Base-by-base conservation (phyloP, 2,113 vertebrate species). In the Pelodiscus sinensis region DNA sequence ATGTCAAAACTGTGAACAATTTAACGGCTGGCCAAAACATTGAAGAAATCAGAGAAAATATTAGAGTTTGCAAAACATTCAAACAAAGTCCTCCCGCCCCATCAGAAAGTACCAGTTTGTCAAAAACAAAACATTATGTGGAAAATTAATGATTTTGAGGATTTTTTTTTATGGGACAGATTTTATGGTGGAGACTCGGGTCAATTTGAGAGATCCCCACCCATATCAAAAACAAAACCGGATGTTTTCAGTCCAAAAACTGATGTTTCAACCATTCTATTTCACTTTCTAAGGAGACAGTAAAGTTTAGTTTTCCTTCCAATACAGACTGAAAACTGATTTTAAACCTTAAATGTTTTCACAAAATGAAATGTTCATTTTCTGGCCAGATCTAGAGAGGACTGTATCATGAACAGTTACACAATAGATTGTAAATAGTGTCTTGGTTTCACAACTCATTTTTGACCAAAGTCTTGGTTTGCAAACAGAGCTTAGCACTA, bases 401-500 rank as follows among this genome's bases (percentile, higher is more conserved):
- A 56, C 5, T 21, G 10, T 0, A 2, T 3, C n/a, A 14, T 2
- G 9, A 89, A 56, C 2, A n/a, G 14, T n/a, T 68, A 68, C 7
- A 14, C 62, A n/a, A 68, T 9, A n/a, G 16, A 68, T 16, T 18
- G 29, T 68, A 31, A n/a, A 16, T 4, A 68, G 29, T 18, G 29
- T 18, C 29, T n/a, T n/a, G 16, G 18, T 68, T 24, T 29, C 10
- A 7, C 22, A 78, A 58, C 19, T 85, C 3, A 6, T 16, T 35
- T 60, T 52, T 3, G 5, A 35, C 12, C 15, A 51, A n/a, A 31
- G 13, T 14, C 55, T 86, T 14, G 31, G n/a, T 15, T 84, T 25
- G 31, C 78, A 90, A 38, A 77, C 21, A 79, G 0, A 91, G 44
- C 9, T 8, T 0, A 0, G 2, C 10, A 51, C 8, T 2, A 3